These are phyloP conservation scores for Pediacus dermestoides DNA, from an alignment of 2,888 invertebrate species.

Conservation along the genomic window DNA sequence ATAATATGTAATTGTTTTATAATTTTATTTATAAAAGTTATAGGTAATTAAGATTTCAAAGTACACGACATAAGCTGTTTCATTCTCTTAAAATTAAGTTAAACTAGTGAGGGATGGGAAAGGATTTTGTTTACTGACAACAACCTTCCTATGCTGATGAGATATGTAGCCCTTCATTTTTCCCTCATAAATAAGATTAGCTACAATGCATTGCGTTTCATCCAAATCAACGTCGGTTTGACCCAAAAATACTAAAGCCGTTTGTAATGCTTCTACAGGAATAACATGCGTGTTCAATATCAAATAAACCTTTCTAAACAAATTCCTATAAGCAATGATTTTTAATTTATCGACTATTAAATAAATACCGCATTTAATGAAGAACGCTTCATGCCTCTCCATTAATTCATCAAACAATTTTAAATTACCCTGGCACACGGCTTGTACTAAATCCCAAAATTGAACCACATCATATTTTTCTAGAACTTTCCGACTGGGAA, in stretches of 20 bases:
- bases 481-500: conserved; percentile 80
- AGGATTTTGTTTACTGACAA: conserved; percentile 95
- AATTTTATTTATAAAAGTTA: too few species aligned
- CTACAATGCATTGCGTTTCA: conserved; percentile 94
- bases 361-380: conserved; percentile 96
- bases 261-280: conserved; percentile 78
- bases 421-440: conserved; percentile 88
- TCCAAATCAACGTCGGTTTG: conserved; percentile 85
- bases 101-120: conserved; percentile 78
- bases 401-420: conserved; percentile 78
- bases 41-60: conserved; percentile 2
- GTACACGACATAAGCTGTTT: background rate
- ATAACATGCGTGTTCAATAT: conserved; percentile 81
- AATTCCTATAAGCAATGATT: conserved; percentile 90
- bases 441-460: conserved; percentile 84
- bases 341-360: conserved; percentile 95
- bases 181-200: conserved; percentile 93
- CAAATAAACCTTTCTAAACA: conserved; percentile 88
- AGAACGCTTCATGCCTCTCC: conserved; percentile 83
- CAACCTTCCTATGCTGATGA: conserved; percentile 93
- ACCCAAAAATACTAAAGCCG: conserved; percentile 77
- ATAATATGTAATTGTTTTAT: conserved; percentile 1
- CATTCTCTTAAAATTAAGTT: too few species aligned
- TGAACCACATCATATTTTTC: conserved; percentile 87
- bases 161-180: conserved; percentile 99